These are phyloP conservation scores for Falco punctatus DNA, from an alignment of 2,113 vertebrate genomes.

Conservation along the genomic window DNA sequence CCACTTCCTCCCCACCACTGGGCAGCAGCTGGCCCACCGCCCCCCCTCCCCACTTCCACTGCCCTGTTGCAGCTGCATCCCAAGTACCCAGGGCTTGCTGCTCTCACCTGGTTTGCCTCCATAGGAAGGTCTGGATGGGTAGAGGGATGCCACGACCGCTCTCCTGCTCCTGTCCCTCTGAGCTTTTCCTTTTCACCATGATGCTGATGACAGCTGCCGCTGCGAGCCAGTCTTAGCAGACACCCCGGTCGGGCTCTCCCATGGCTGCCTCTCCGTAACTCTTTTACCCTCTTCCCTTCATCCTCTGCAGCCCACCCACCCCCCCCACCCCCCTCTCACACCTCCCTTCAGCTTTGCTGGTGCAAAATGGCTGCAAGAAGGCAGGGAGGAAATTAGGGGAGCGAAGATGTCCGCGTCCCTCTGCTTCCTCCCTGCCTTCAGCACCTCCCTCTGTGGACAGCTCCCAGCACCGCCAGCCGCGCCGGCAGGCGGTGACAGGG, in stretches of 20 bases:
- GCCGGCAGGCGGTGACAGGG: background rate
- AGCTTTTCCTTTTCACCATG: conserved; percentile 99
- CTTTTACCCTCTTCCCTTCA: background rate
- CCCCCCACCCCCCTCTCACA: background rate
- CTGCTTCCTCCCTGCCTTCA: conserved; percentile 73
- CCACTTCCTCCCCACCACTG: background rate
- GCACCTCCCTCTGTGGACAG: conserved; percentile 86
- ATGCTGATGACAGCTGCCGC: conserved; percentile 48
- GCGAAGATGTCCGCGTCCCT: conserved; percentile 68
- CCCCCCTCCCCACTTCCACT: background rate
- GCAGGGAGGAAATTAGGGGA: conserved; percentile 63
- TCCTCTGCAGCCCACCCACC: background rate
- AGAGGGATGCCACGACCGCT: conserved; percentile 92
- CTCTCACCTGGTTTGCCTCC: conserved; percentile 97
- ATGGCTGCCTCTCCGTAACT: background rate
- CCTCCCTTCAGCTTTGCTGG: conserved; percentile 41
- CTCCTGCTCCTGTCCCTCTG: conserved; percentile 93
- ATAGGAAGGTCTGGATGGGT: conserved; percentile 97
- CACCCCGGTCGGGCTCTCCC: background rate
- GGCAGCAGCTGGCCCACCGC: background rate
- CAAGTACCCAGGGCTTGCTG: background rate
- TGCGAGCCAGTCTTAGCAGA: background rate
- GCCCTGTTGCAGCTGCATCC: conserved; percentile 30
- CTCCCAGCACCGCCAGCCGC: conserved; percentile 32
- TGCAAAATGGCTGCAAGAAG: conserved; percentile 90